Base-by-base conservation (phyloP, 2,113 vertebrate species). In the Coturnix japonica region DNA sequence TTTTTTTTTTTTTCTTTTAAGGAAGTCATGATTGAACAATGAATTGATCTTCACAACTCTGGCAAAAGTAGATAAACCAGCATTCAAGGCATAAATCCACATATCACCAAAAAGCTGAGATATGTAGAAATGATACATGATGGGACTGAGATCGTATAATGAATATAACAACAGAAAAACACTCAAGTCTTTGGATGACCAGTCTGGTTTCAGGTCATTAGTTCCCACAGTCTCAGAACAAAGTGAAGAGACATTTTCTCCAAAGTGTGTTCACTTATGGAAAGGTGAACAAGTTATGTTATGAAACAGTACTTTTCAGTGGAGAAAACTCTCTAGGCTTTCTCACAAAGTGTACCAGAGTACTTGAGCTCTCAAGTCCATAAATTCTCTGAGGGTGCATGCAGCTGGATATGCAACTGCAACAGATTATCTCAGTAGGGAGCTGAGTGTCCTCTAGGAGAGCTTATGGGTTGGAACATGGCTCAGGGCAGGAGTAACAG, bases 401-500 rank as follows among this genome's bases (percentile, higher is more conserved):
- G 0, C 54, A 69, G 44, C 28, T 77, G 81, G 30, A 41, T 47
- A 54, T 59, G 39, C 63, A 79, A 28, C 41, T 53, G 49, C 77
- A 35, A 39, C 2, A 1, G 14, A 49, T 91, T 78, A 70, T 66
- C 78, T 56, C 83, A 90, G 37, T 71, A 79, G 18, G 1, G 10
- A 71, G 31, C 64, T 53, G 75, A 14, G 14, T 47, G 71, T 95
- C 84, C 71, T 89, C 63, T 77, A 46, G 86, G 67, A 94, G 64
- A 71, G 13, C 59, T 85, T 74, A 5, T 0, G 51, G 23, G 33
- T 74, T 49, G 61, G 78, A 85, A 89, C 39, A 28, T 25, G 17
- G 33, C 86, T 91, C 66, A 30, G 78, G 59, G 91, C 85, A 67
- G 61, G 76, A 91, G 76, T 53, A 84, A 77, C 86, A 79, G 46